Conservation (phyloP, 2,888 invertebrate species). For the Rhabditoides inermis region DNA sequence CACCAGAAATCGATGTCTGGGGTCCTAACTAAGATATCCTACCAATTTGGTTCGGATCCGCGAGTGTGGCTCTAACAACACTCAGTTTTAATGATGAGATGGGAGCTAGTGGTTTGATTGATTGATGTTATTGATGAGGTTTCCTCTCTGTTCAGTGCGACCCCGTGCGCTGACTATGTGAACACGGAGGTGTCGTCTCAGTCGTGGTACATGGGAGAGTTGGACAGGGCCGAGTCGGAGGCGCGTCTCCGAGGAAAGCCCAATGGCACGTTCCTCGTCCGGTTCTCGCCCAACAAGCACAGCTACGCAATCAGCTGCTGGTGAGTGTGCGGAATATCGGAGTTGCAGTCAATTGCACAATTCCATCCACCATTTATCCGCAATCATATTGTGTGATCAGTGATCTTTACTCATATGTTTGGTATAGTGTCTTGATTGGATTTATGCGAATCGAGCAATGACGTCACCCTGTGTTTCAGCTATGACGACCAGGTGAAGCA, state of each 20-base stretch:
- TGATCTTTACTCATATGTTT: not conserved
- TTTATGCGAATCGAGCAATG: not conserved
- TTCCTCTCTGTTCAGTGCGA: no score
- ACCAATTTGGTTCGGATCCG: no score
- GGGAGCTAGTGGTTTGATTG: no score
- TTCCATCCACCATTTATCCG: not conserved
- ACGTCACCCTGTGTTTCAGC: no score
- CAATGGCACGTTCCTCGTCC: slow-evolving; percentile 56
- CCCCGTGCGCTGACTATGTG: slow-evolving; percentile 22
- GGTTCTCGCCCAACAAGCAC: slow-evolving; percentile 51
- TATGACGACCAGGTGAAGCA: slow-evolving; percentile 54
- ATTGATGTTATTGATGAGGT: no score
- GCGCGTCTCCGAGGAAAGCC: slow-evolving; percentile 50
- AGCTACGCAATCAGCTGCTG: slow-evolving; percentile 55
- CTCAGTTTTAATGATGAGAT: no score
- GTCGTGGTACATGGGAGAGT: slow-evolving; percentile 44
- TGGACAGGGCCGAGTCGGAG: slow-evolving; percentile 32
- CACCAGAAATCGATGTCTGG: no score
- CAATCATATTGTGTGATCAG: not conserved
- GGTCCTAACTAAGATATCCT: no score
- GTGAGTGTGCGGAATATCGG: no score
- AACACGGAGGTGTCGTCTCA: slow-evolving; percentile 33
- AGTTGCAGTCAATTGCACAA: no score
- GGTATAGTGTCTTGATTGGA: not conserved
- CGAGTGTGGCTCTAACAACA: no score